These are phyloP conservation scores for Cryptophagus acutangulus DNA, from an alignment of 2,888 invertebrate species.

Conservation along the genomic window DNA sequence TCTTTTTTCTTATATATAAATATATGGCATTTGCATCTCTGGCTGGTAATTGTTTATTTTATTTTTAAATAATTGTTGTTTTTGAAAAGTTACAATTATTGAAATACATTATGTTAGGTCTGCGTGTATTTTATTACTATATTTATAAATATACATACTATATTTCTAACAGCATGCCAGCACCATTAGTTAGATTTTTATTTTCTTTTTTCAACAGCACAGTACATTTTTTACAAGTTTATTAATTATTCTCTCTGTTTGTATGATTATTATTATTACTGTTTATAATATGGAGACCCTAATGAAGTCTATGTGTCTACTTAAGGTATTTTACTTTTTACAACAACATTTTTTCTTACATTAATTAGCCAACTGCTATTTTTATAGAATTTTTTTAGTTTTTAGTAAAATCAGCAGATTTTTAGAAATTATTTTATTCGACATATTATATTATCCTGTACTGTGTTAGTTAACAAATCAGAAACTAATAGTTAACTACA, in stretches of 20 bases:
- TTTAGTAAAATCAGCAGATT: slow-evolving; percentile 1
- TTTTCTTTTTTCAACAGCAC: slow-evolving; percentile 38
- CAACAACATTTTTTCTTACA: slow-evolving; percentile 18
- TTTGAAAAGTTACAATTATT: slow-evolving; percentile 22
- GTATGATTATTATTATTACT: slow-evolving; percentile 5
- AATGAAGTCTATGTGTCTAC: slow-evolving; percentile 30
- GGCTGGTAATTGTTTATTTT: slow-evolving; percentile 46
- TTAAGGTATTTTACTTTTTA: slow-evolving; percentile 35
- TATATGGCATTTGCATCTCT: slow-evolving; percentile 50
- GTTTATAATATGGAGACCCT: slow-evolving; percentile 31
- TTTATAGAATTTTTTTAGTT: slow-evolving; percentile 9
- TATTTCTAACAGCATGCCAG: slow-evolving; percentile 47
- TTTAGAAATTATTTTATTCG: slow-evolving; percentile 6
- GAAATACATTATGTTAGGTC: slow-evolving; percentile 27
- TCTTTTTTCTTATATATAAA: no score
- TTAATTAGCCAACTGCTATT: slow-evolving; percentile 6
- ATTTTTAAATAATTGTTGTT: slow-evolving; percentile 29
- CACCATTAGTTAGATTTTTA: slow-evolving; percentile 44
- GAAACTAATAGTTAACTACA: slow-evolving; percentile 31
- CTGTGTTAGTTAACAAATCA: slow-evolving; percentile 35
- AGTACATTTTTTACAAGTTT: slow-evolving; percentile 36
- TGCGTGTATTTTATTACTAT: slow-evolving; percentile 26
- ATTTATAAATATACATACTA: no score
- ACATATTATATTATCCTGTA: slow-evolving; percentile 26
- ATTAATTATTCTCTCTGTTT: slow-evolving; percentile 5